Evolutionary conservation across 2,113 vertebrate genomes (phyloP), one percentile per base, ranked within the genome.

Genomic region (Hydropotes inermis): DNA sequence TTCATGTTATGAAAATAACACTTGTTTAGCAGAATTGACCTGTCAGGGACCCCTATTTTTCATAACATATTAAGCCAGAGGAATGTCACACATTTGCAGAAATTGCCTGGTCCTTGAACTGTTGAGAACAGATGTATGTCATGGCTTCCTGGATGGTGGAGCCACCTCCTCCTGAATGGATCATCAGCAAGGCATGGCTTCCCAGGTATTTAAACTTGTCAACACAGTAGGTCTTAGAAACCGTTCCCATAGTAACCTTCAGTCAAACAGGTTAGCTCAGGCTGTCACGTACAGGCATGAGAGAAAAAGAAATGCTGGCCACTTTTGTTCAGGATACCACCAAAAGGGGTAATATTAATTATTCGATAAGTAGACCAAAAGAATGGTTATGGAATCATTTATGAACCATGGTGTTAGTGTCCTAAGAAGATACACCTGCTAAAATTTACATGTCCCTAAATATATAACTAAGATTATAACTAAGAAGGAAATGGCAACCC

Each of bases 231-330:
- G 79, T 45, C 45, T 23, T 70, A 45, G 93, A 89, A 43, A 45
- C 58, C 3, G 87, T 97, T 98, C 43, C 96, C 94, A 96, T 96
- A 88, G 96, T 85, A 96, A 98, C 96, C 50, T 33, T 60, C 45
- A 33, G 36, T 67, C 87, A 81, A 87, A 55, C 60, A 90, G 88
- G 81, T 87, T 81, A 84, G 67, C 88, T 82, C 76, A 23, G 47
- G 47, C 54, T 87, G 45, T 58, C 33, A 54, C 2, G 0, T 13
- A 7, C 9, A 27, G 11, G 47, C 50, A 55, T 55, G 12, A 91
- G 0, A 91, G 50, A 79, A 87, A 55, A 76, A 61, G 33, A 92
- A 94, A 92, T 36, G 23, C 43, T 43, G 16, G 28, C 28, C 64
- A 27, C 27, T 92, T 28, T 87, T 85, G 52, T 39, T 91, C 36